Conservation (phyloP, 2,113 vertebrate species). For the Ptilorrhoa leucosticta region DNA sequence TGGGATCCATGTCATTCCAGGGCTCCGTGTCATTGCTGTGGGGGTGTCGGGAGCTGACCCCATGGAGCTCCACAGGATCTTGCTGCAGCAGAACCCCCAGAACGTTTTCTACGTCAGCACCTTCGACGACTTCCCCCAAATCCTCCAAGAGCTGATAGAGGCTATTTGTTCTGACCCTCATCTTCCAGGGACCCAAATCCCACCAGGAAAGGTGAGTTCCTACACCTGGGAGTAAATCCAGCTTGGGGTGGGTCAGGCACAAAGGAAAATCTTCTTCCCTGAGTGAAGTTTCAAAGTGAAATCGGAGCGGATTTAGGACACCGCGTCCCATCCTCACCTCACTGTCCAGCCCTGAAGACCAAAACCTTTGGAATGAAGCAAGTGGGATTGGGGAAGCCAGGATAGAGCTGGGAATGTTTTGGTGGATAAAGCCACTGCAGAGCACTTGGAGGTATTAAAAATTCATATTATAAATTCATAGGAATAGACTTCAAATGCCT, state of each 20-base stretch:
- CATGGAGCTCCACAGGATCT: constrained; percentile 76
- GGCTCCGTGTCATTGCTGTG: constrained; percentile 80
- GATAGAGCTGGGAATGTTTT: background rate
- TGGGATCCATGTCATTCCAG: constrained; percentile 43
- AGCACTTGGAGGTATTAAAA: background rate
- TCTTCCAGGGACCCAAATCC: background rate
- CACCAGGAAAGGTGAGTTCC: constrained; percentile 17
- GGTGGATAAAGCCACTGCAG: background rate
- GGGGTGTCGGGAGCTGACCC: constrained; percentile 82
- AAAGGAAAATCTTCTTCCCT: background rate
- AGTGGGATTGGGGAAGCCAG: background rate
- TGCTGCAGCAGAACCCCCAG: constrained; percentile 74
- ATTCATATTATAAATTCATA: background rate
- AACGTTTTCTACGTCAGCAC: constrained; percentile 79
- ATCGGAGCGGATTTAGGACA: background rate
- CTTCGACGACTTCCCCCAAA: constrained; percentile 80
- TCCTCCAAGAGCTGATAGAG: constrained; percentile 81
- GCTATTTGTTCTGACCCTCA: constrained; percentile 73
- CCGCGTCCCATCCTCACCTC: background rate
- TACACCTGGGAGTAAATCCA: background rate
- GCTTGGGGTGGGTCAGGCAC: background rate
- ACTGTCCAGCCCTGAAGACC: background rate
- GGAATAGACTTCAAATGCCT: background rate
- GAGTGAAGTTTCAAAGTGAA: background rate
- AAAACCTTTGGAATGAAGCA: background rate